Conservation (phyloP, 2,888 invertebrate species). For the Clepsis dumicolana region DNA sequence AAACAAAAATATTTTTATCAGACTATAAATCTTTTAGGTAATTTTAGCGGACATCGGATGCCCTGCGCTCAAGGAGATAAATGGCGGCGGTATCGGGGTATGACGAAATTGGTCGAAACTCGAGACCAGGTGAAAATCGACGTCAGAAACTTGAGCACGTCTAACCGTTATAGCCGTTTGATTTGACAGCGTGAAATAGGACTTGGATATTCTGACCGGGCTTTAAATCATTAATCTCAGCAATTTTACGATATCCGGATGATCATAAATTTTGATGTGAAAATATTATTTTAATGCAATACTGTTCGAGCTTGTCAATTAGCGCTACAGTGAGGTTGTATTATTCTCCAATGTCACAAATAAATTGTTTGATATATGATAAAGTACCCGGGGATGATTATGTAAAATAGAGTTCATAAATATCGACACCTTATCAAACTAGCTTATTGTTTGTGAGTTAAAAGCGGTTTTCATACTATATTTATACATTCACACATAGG, state of each 20-base stretch:
- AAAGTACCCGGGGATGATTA: background rate
- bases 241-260: slow-evolving; percentile 33
- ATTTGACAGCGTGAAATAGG: slow-evolving; percentile 70
- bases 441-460: too few species aligned
- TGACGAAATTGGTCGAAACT: slow-evolving; percentile 59
- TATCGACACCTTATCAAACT: too few species aligned
- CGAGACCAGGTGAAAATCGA: slow-evolving; percentile 58
- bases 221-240: slow-evolving; percentile 39
- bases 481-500: too few species aligned
- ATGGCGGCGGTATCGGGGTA: slow-evolving; percentile 56
- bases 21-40: slow-evolving; percentile 24
- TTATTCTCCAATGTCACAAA: background rate
- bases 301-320: slow-evolving; percentile 29
- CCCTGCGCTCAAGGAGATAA: slow-evolving; percentile 57
- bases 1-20: slow-evolving; percentile 14
- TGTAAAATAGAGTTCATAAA: background rate
- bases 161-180: slow-evolving; percentile 53
- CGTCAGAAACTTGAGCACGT: slow-evolving; percentile 51
- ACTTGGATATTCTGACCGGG: slow-evolving; percentile 46
- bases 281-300: slow-evolving; percentile 23
- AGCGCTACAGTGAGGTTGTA: background rate
- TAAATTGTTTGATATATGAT: background rate
- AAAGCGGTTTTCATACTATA: too few species aligned
- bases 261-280: slow-evolving; percentile 27
- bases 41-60: slow-evolving; percentile 30